Evolutionary conservation across 1,140 invertebrate species (phyloP).

Genomic region (Drosophila pandora): DNA sequence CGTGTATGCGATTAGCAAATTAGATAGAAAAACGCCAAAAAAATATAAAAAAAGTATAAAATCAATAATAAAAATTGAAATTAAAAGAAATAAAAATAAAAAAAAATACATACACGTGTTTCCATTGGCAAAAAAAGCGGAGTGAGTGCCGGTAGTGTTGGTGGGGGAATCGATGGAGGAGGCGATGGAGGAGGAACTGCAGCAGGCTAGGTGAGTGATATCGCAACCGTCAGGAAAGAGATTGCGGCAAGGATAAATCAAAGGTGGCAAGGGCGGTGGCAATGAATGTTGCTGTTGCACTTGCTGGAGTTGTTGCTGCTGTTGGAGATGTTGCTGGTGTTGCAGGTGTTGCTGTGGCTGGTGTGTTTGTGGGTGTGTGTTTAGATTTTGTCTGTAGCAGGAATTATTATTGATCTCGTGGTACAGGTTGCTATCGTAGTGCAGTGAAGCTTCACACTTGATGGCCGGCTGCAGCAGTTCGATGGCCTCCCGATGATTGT

Average conservation of each 20-base stretch:
- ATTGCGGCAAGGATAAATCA: constrained; percentile 79
- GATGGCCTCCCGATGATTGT: constrained; percentile 33
- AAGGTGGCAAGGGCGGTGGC: constrained; percentile 48
- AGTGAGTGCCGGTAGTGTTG: constrained; percentile 20
- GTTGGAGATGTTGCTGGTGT: constrained; percentile 14
- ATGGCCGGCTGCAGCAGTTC: constrained; percentile 39
- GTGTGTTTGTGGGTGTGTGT: constrained; percentile 16
- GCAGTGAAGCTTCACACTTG: constrained; percentile 60
- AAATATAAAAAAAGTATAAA: constrained; percentile 42
- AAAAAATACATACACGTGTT: constrained; percentile 64
- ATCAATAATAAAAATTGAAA: constrained; percentile 37
- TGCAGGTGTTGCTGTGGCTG: constrained; percentile 8
- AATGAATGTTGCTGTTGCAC: constrained; percentile 18
- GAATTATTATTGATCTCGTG: constrained; percentile 75
- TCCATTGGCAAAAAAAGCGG: constrained; percentile 49
- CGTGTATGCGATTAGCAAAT: constrained; percentile 55
- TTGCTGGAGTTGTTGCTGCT: constrained; percentile 8
- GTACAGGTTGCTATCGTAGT: constrained; percentile 47
- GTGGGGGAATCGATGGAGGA: constrained; percentile 11
- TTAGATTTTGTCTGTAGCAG: constrained; percentile 69
- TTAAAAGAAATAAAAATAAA: constrained; percentile 4
- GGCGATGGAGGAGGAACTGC: constrained; percentile 39
- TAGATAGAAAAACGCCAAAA: constrained; percentile 29
- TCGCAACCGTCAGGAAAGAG: constrained; percentile 79
- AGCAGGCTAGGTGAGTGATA: constrained; percentile 66